These are phyloP conservation scores for Rotaria macrura DNA, from an alignment of 2,888 invertebrate genomes.

Conservation along the genomic window DNA sequence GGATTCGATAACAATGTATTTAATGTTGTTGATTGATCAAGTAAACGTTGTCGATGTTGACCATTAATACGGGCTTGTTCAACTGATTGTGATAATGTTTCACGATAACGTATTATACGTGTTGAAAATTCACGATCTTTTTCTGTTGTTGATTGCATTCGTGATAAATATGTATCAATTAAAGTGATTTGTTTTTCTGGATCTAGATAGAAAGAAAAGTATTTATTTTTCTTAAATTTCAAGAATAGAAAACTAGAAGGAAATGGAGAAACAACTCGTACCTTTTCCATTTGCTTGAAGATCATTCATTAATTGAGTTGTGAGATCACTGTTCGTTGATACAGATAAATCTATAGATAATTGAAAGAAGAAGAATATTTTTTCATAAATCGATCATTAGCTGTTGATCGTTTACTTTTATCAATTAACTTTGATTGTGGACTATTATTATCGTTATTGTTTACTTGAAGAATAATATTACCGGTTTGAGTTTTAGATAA, in stretches of 20 bases:
- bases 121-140: slow-evolving; percentile 7
- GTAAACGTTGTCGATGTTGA: slow-evolving; percentile 14
- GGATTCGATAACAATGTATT: background rate
- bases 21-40: background rate
- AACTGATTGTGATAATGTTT: slow-evolving; percentile 1
- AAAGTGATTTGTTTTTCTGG: background rate
- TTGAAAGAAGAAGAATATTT: too few relatives aligned
- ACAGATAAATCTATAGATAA: background rate
- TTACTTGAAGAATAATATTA: background rate
- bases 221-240: too few relatives aligned
- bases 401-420: background rate
- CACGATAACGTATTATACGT: slow-evolving; percentile 2
- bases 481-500: background rate
- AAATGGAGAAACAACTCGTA: background rate
- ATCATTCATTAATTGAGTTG: background rate
- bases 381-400: background rate
- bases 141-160: background rate
- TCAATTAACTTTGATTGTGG: background rate
- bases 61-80: background rate
- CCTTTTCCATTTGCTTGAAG: background rate
- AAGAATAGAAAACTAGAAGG: background rate
- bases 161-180: slow-evolving; percentile 3
- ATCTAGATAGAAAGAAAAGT: too few relatives aligned
- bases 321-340: background rate
- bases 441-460: background rate